phyloP scores from a whole-genome alignment of 1,140 invertebrate genomes.

The Drosophila saltans region DNA sequence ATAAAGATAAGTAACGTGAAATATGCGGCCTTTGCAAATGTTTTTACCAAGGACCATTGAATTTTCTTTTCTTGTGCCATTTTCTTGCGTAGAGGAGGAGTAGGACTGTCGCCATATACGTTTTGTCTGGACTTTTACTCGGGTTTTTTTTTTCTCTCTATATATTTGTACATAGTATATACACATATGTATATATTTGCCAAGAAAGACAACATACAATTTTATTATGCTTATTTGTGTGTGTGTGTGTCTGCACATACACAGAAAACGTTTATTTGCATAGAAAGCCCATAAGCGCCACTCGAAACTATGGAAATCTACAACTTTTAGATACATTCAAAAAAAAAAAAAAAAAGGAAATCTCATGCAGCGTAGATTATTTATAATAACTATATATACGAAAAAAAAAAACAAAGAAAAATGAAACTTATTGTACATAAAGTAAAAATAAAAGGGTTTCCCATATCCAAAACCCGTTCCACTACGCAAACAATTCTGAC shows the following conservation, averaged over 20 bases:
- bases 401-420: conserved; percentile 24
- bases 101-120: conserved; percentile 70
- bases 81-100: conserved; percentile 35
- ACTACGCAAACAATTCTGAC: not conserved
- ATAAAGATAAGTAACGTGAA: conserved; percentile 82
- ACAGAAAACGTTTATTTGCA: conserved; percentile 51
- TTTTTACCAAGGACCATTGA: conserved; percentile 73
- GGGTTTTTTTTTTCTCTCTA: conserved; percentile 25
- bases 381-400: conserved; percentile 10
- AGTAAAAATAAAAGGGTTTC: not conserved
- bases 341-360: conserved; percentile 31
- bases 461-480: not conserved
- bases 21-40: conserved; percentile 77
- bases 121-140: conserved; percentile 54
- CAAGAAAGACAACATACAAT: conserved; percentile 69
- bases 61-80: conserved; percentile 47
- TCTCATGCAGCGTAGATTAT: conserved; percentile 41
- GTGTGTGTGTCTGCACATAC: not conserved
- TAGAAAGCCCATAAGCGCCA: conserved; percentile 70
- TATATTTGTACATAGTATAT: too few species aligned
- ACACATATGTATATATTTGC: conserved; percentile 19
- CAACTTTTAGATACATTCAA: conserved; percentile 34
- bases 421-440: conserved; percentile 7
- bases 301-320: conserved; percentile 62
- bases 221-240: conserved; percentile 71